Conservation (phyloP, 2,797 vertebrate species). For the Poliocrania exsul region DNA sequence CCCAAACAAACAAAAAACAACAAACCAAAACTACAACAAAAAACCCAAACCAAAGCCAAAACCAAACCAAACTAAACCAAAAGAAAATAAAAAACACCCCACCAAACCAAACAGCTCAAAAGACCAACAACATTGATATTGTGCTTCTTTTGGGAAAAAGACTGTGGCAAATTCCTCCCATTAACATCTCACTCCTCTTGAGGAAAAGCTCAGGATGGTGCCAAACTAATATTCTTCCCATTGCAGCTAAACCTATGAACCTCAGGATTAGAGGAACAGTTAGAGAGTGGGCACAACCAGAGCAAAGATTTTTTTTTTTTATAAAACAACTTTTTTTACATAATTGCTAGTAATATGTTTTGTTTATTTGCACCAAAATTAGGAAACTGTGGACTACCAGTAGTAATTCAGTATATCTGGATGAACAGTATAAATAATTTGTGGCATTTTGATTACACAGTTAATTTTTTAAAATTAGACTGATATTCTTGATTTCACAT, state of each 20-base stretch:
- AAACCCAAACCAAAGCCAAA: too few relatives aligned
- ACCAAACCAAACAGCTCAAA: not conserved
- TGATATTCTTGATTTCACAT: not conserved
- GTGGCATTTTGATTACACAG: not conserved
- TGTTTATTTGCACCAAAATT: not conserved
- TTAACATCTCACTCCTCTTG: not conserved
- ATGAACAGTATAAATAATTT: not conserved
- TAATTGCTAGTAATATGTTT: not conserved
- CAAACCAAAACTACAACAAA: not conserved
- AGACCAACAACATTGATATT: not conserved
- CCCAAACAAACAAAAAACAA: not conserved
- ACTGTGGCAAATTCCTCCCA: not conserved
- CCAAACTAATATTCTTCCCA: not conserved
- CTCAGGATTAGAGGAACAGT: not conserved
- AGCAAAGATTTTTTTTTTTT: not conserved
- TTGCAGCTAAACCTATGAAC: not conserved
- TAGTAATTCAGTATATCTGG: not conserved
- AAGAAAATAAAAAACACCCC: not conserved
- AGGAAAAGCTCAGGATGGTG: not conserved
- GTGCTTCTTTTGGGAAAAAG: not conserved
- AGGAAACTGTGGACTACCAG: not conserved
- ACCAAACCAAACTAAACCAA: too few relatives aligned
- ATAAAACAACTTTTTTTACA: not conserved
- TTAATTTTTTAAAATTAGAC: not conserved
- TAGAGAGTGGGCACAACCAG: not conserved